phyloP scores from a whole-genome alignment of 2,113 vertebrate species.

The Leuciscus idus region DNA sequence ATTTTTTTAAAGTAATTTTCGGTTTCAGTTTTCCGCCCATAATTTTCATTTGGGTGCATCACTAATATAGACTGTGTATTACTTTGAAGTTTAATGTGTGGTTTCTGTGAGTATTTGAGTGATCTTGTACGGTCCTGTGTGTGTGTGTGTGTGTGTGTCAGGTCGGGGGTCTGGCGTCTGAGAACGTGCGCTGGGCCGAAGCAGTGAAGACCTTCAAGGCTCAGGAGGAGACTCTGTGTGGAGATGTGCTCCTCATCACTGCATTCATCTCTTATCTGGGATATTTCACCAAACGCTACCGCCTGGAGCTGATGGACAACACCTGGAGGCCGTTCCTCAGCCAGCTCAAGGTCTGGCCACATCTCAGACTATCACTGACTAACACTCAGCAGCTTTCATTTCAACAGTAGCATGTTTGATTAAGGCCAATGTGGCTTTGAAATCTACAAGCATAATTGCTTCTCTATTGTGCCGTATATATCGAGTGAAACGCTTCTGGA shows the following conservation, averaged over 20 bases:
- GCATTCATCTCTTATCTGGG: constrained; percentile 95
- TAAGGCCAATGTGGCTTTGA: background rate
- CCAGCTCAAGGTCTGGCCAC: constrained; percentile 78
- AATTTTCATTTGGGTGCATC: too few relatives aligned
- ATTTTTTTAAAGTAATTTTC: too few relatives aligned
- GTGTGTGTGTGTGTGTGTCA: constrained; percentile 55
- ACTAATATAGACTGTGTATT: too few relatives aligned
- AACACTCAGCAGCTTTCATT: background rate
- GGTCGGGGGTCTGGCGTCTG: constrained; percentile 90
- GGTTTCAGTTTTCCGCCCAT: too few relatives aligned
- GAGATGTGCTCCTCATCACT: constrained; percentile 87
- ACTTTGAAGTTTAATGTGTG: background rate
- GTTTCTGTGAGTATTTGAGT: background rate
- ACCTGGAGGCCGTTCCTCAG: constrained; percentile 87
- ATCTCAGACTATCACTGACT: background rate
- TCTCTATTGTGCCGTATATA: too few relatives aligned
- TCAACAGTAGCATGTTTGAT: background rate
- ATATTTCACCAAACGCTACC: constrained; percentile 90
- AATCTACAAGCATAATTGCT: background rate
- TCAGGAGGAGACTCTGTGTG: constrained; percentile 88
- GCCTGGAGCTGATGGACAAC: constrained; percentile 85
- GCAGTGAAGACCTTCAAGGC: constrained; percentile 80
- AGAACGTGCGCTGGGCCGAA: constrained; percentile 93
- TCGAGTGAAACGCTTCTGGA: too few relatives aligned
- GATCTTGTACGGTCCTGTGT: background rate